Evolutionary conservation across 1,140 invertebrate species (phyloP), one percentile per base, ranked within the genome.

Genomic region (Heliconius hermathena): DNA sequence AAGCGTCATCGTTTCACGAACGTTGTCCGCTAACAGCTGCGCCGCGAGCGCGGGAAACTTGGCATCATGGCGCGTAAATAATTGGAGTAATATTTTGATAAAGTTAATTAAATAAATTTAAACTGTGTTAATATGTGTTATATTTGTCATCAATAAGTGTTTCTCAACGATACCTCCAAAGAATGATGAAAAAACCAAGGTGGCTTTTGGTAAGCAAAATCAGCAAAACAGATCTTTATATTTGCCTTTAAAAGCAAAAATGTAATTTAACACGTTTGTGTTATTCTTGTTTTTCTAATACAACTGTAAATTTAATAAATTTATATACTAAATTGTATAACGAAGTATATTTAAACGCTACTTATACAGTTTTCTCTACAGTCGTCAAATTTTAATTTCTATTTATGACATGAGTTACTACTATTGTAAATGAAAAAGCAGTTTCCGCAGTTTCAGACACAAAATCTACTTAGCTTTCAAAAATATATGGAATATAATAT

Each of bases 41-140:
- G 77, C 77, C 81, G 81, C 83, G 72, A 72, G 76, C 82, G 89
- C 90, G 91, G 83, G 82, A 88, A 90, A 89, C 84, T 91, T 91
- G 84, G 82, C 89, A 85, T 76, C 70, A 90, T 91, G 91, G 86
- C 89, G 89, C 84, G 86, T 90, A 89, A 88, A 85, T 85, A 82
- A 80, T 86, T 57, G 11, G 26, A 20, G 26, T 26, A 57, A 22
- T 77, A 76, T 38, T 79, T 49, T 29, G 11, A 57, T 52, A 72
- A 54, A 74, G 79, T 22, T 22, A 60, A 60, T 60, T 26, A 60
- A 60, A 66, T 66, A 54, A 74, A 74, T 66, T 76, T 83, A 73
- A 74, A 74, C 78, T 82, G 41, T 81, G 71, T 54, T 77, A 71
- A 76, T 71, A 80, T 82, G 74, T 66, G 60, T 66, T 26, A 66